These are phyloP conservation scores for Biston betularia DNA, from an alignment of 2,888 invertebrate species.

Conservation along the genomic window DNA sequence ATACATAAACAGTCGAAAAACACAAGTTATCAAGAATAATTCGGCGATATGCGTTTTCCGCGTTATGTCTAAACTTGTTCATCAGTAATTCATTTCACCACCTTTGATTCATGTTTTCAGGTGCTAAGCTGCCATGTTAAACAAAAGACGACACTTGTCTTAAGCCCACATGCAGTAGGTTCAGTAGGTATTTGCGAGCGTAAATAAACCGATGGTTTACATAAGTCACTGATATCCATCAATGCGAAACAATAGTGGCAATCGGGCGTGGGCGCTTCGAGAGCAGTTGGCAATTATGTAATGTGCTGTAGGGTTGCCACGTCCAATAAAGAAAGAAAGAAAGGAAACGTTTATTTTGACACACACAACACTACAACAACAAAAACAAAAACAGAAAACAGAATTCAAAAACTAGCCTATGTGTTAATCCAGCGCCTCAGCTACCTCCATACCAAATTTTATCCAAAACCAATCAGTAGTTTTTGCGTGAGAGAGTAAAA, in stretches of 20 bases:
- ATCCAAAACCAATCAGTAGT: too few species aligned
- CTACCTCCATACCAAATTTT: too few species aligned
- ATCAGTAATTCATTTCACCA: slow-evolving; percentile 1
- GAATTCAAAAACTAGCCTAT: too few species aligned
- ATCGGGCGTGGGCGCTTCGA: slow-evolving; percentile 34
- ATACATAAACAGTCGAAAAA: too few species aligned
- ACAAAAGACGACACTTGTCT: slow-evolving; percentile 31
- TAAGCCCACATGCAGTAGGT: slow-evolving; percentile 15
- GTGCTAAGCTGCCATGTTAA: slow-evolving; percentile 11
- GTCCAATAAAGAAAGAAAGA: too few species aligned
- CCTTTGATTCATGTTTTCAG: slow-evolving; percentile 3
- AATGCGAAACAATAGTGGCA: slow-evolving; percentile 35
- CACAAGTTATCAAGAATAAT: too few species aligned
- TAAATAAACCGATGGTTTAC: slow-evolving; percentile 26
- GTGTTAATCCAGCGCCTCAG: too few species aligned
- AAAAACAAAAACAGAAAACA: too few species aligned
- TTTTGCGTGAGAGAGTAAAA: too few species aligned
- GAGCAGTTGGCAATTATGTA: slow-evolving; percentile 36
- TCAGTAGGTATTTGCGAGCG: slow-evolving; percentile 3
- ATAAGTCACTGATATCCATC: slow-evolving; percentile 35
- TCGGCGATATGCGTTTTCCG: too few species aligned
- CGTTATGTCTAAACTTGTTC: not conserved
- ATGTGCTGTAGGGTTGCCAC: slow-evolving; percentile 21
- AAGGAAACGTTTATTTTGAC: too few species aligned
- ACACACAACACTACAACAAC: too few species aligned